Conservation (phyloP, 2,113 vertebrate genomes). For the Oreotragus oreotragus region DNA sequence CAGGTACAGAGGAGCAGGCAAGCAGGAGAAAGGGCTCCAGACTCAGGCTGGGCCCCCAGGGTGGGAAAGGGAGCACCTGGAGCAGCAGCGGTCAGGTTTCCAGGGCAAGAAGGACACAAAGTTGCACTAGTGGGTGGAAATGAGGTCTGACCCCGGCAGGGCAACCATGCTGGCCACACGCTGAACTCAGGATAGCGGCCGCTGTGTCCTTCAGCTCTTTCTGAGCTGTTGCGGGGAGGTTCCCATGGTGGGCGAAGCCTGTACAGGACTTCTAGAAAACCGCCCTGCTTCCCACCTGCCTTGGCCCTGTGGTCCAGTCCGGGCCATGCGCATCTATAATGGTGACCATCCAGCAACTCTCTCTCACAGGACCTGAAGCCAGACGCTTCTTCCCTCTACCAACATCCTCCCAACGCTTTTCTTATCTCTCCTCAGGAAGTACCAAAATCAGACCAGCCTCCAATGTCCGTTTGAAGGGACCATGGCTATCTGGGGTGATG, state of each 20-base stretch:
- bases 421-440: neutral
- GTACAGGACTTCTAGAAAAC: neutral
- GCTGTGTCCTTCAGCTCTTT: neutral
- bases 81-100: neutral
- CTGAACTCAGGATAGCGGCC: neutral
- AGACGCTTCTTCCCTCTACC: neutral
- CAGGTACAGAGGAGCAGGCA: neutral
- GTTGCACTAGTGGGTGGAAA: neutral
- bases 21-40: neutral
- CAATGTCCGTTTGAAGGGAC: neutral
- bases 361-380: neutral
- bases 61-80: neutral
- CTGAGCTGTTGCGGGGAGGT: neutral
- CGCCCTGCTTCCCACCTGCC: neutral
- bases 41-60: neutral
- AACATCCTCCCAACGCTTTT: neutral
- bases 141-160: neutral
- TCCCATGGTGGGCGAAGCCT: accelerated
- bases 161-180: accelerated
- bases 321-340: accelerated
- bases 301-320: neutral
- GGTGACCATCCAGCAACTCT: no score
- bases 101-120: neutral
- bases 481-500: neutral
- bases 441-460: neutral